Percentiles rank a stretch among this genome's conserved stretches.
phyloP scores from a whole-genome alignment of 2,113 vertebrate genomes.

The Pedetes capensis region DNA sequence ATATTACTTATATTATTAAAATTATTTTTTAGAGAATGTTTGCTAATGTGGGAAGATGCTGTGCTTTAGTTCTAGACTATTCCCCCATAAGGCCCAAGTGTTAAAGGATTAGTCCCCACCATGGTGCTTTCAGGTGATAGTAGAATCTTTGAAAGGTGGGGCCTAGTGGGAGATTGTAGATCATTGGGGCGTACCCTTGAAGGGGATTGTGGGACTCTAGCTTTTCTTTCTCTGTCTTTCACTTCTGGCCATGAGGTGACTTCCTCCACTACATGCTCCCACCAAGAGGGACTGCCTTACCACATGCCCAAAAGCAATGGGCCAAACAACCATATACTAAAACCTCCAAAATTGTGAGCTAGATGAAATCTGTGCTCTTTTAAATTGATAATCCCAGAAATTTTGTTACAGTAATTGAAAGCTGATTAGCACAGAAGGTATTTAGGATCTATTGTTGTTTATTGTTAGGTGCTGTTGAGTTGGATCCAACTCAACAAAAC shows the following conservation, averaged over 20 bases:
- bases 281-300: too few relatives aligned
- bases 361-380: too few relatives aligned
- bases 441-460: too few relatives aligned
- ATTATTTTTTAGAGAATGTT: not conserved
- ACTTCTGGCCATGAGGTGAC: not conserved
- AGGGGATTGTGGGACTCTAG: not conserved
- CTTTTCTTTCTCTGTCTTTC: not conserved
- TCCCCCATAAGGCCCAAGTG: not conserved
- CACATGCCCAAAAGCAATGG: not conserved
- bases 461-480: too few relatives aligned
- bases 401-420: not conserved
- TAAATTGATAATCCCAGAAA: not conserved
- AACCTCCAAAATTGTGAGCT: too few relatives aligned
- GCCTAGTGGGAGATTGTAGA: too few relatives aligned
- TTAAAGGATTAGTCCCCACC: too few relatives aligned
- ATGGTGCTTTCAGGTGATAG: too few relatives aligned
- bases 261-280: not conserved
- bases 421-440: not conserved
- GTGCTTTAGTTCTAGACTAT: not conserved
- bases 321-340: not conserved
- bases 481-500: too few relatives aligned
- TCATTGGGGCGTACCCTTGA: not conserved
- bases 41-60: not conserved
- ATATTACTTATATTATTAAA: not conserved
- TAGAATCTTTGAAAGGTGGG: too few relatives aligned